phyloP scores from a whole-genome alignment of 1,140 invertebrate species.

The Octopus bimaculoides region DNA sequence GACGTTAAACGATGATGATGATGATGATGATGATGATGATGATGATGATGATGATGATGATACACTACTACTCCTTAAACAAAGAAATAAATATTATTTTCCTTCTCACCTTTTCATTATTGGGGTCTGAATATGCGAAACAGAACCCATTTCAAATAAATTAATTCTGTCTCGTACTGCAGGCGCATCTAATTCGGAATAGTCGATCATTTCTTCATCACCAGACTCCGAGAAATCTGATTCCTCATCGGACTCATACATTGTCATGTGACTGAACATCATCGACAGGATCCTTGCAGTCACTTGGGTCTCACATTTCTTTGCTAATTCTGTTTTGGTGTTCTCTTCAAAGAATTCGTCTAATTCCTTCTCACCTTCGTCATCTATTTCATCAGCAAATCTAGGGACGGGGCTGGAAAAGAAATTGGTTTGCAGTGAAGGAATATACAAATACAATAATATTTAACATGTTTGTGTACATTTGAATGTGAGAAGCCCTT shows the following conservation, averaged over 20 bases:
- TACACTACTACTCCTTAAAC: too few relatives aligned
- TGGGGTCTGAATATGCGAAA: background rate
- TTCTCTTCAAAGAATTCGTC: background rate
- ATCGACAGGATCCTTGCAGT: background rate
- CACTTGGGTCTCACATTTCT: background rate
- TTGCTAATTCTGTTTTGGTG: background rate
- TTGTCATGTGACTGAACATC: background rate
- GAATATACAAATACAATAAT: too few relatives aligned
- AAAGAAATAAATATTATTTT: too few relatives aligned
- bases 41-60: too few relatives aligned
- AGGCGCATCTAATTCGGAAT: background rate
- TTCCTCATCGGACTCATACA: background rate
- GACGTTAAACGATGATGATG: too few relatives aligned
- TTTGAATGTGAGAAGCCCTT: too few relatives aligned
- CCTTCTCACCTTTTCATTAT: background rate
- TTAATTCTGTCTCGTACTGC: background rate
- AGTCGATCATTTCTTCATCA: background rate
- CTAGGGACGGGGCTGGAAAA: background rate
- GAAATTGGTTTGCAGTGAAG: background rate
- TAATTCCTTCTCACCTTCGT: background rate
- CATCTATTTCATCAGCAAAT: conserved; percentile 4
- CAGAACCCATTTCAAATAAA: background rate
- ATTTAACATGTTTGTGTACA: too few relatives aligned
- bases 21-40: too few relatives aligned
- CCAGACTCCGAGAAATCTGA: background rate